Evolutionary conservation across 1,140 invertebrate species (phyloP).

Genomic region (Megalopta genalis): DNA sequence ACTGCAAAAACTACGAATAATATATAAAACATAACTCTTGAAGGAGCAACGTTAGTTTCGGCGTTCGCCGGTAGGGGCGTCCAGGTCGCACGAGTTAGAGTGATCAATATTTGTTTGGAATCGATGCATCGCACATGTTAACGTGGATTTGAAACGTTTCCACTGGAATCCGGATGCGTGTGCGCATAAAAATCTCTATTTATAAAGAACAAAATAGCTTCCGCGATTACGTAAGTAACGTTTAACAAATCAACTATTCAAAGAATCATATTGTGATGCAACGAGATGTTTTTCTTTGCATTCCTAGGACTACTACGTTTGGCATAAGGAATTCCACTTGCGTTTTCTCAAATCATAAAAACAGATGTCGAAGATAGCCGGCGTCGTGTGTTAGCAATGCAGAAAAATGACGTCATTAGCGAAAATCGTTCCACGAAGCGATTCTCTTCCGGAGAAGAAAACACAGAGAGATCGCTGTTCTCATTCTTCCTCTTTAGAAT

Average conservation of each 20-base stretch:
- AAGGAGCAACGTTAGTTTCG: too few relatives aligned
- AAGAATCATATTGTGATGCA: neutral
- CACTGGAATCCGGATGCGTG: neutral
- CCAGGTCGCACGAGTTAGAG: too few relatives aligned
- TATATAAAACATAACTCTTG: too few relatives aligned
- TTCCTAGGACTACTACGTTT: neutral
- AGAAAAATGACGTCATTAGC: neutral
- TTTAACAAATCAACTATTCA: neutral
- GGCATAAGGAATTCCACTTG: neutral
- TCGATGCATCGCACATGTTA: too few relatives aligned
- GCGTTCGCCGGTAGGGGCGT: too few relatives aligned
- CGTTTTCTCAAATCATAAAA: neutral
- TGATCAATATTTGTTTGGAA: too few relatives aligned
- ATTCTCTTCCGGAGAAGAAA: neutral
- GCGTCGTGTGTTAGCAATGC: neutral
- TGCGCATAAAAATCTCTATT: neutral
- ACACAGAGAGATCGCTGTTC: constrained; percentile 38
- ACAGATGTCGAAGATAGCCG: neutral
- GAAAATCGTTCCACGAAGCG: neutral
- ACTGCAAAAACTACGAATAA: too few relatives aligned
- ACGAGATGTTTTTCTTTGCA: neutral
- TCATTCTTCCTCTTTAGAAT: constrained; percentile 1
- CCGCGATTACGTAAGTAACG: neutral
- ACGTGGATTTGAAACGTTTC: too few relatives aligned
- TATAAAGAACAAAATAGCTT: neutral